Evolutionary conservation across 2,113 vertebrate species (phyloP), one percentile per base, ranked within the genome.

Genomic region (Lasiurus cinereus): DNA sequence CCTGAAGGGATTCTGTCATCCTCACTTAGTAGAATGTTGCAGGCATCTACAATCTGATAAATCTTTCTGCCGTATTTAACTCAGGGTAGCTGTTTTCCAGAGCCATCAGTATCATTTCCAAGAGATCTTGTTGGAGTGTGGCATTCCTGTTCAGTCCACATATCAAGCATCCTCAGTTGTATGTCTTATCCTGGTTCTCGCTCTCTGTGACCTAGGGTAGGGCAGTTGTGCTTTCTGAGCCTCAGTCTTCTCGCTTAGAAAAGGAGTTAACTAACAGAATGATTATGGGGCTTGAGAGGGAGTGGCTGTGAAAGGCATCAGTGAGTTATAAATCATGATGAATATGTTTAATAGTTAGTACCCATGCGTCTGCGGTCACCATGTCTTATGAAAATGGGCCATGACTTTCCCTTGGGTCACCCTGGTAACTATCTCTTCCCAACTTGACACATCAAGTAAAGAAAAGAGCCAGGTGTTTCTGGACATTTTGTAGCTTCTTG

Each of bases 401-500:
- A 48, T 9, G 1, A 21, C 43, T 5, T 84, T 52, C 14, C 9
- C 48, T 69, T 33, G 85, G 52, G 48, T 85, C 16, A 5, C 62
- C 67, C 12, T 66, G 83, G 15, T 72, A 82, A 83, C 90, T 83
- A 2, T 62, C 11, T 3, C 43, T 92, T 96, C 80, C n/a, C 2
- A 76, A 33, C 77, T 88, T 77, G 69, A 95, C 88, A 78, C 36
- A 64, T 78, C 67, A 86, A 31, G n/a, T 93, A 56, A 54, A 94
- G 80, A 90, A 79, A 93, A 92, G 64, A 88, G 29, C n/a, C 64
- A 39, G 11, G 85, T 94, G 33, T 94, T 67, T 22, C 46, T 78
- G 56, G 29, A 16, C 21, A 27, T 36, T 86, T 91, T 36, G 31
- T 54, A 62, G 13, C 46, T 59, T 94, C 91, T 83, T 80, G 16